Percentiles rank a stretch among this genome's conserved stretches.
Evolutionary conservation across 2,888 invertebrate species (phyloP).

Genomic region (Orthosia cruda): DNA sequence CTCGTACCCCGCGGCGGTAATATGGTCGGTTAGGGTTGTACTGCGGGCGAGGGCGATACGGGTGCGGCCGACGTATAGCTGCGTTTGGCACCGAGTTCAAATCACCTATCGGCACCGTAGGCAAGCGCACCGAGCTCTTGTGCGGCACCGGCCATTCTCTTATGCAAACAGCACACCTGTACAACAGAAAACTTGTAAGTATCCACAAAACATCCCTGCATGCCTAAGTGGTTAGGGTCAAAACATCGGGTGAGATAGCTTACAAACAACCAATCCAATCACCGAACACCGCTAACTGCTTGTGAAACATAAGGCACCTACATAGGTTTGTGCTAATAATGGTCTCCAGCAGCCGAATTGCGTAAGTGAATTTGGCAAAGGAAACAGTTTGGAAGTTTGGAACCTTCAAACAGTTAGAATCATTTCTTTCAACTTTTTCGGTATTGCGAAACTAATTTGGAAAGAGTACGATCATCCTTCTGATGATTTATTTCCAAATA

Average conservation of each 20-base stretch:
- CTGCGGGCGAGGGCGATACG: constrained; percentile 37
- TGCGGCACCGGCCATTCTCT: constrained; percentile 77
- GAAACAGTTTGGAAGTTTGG: too few relatives aligned
- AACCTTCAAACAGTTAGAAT: too few relatives aligned
- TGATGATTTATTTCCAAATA: too few relatives aligned
- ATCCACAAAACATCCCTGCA: not conserved
- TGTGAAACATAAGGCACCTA: not conserved
- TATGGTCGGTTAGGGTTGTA: constrained; percentile 59
- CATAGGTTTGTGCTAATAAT: not conserved
- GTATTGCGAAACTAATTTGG: too few relatives aligned
- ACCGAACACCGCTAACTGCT: not conserved
- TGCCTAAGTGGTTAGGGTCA: not conserved
- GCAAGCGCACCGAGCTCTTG: constrained; percentile 59
- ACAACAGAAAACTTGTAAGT: constrained; percentile 29
- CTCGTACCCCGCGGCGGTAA: constrained; percentile 72
- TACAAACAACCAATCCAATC: not conserved
- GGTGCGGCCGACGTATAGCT: constrained; percentile 63
- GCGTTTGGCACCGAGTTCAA: constrained; percentile 84
- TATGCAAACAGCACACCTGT: constrained; percentile 88
- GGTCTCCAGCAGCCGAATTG: too few relatives aligned
- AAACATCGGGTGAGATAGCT: too few relatives aligned
- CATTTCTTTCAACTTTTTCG: too few relatives aligned
- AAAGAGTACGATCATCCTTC: too few relatives aligned
- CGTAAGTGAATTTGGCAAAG: too few relatives aligned
- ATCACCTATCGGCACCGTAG: constrained; percentile 70